Evolutionary conservation across 2,797 vertebrate species (phyloP), one percentile per base, ranked within the genome.

Genomic region (Lithobates pipiens): DNA sequence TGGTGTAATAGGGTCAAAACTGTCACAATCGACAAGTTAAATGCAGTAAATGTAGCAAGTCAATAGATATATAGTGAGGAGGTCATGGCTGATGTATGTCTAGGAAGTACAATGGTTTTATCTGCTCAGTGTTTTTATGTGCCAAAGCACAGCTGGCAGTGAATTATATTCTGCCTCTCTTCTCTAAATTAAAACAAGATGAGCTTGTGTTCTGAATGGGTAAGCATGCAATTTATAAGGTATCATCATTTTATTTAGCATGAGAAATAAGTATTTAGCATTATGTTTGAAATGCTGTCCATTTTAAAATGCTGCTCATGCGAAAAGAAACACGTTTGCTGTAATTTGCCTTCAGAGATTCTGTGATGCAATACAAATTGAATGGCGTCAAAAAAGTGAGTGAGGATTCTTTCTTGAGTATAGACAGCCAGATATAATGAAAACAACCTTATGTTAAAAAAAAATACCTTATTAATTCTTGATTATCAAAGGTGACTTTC

Each of bases 1-100:
- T 90, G 89, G 90, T 91, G 89, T 92, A 91, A 89, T 89, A 90
- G 89, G 91, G 89, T 88, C 90, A 91, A 85, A 91, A 84, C 90
- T 91, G 91, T 91, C 90, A 91, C 88, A 89, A 90, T 88, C 91
- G 89, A 91, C 88, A 83, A 92, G 89, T 85, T 90, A 90, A 89
- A 91, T 88, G 90, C 90, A 90, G 89, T 88, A 91, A 90, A 90
- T 89, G 80, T 82, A 73, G 54, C 80, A 73, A 82, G 80, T 82
- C 80, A 82, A 73, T 82, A 82, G 80, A 82, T 90, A 91, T 89
- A 36, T 88, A 89, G 88, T 88, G 88, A 88, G 90, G 90, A 79
- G 90, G 91, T 92, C 90, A 91, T 83, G 88, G 84, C 88, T 85
- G 90, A 90, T 91, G 83, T 84, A 89, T 89, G 91, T 91, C 92